These are phyloP conservation scores for Dufourea novaeangliae DNA, from an alignment of 1,140 invertebrate genomes.

Conservation along the genomic window DNA sequence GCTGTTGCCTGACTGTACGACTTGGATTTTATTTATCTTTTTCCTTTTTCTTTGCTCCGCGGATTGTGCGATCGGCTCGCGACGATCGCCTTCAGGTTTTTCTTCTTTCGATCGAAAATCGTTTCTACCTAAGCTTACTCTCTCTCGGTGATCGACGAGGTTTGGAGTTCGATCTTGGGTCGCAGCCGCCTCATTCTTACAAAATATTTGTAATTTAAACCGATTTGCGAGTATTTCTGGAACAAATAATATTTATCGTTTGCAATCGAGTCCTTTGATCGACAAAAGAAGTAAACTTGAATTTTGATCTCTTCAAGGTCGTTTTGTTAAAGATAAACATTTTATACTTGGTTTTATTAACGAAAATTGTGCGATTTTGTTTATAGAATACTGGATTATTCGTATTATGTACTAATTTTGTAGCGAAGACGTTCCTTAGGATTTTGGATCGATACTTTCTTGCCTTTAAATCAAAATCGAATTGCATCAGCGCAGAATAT, in stretches of 20 bases:
- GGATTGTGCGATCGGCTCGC: constrained; percentile 27
- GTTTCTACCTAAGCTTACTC: constrained; percentile 8
- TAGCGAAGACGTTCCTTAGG: neutral
- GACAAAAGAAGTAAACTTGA: neutral
- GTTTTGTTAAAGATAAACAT: too few species aligned
- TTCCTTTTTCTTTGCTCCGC: constrained; percentile 33
- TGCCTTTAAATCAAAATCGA: neutral
- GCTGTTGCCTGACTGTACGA: constrained; percentile 69
- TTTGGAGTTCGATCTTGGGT: neutral
- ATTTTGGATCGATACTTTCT: neutral
- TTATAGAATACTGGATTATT: neutral
- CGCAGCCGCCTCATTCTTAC: too few species aligned
- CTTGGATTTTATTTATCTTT: constrained; percentile 34
- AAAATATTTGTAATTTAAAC: neutral
- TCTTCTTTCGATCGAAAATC: neutral
- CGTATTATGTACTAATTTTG: neutral
- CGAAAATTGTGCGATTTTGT: neutral
- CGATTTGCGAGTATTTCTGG: too few species aligned
- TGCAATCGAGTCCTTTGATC: neutral
- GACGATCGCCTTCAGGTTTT: neutral
- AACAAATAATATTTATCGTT: too few species aligned
- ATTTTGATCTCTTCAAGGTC: too few species aligned
- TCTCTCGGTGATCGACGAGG: constrained; percentile 19
- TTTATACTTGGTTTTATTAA: neutral
- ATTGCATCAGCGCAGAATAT: neutral